These are phyloP conservation scores for Cyphomyrus discorhynchus DNA, from an alignment of 2,113 vertebrate species.

Conservation along the genomic window DNA sequence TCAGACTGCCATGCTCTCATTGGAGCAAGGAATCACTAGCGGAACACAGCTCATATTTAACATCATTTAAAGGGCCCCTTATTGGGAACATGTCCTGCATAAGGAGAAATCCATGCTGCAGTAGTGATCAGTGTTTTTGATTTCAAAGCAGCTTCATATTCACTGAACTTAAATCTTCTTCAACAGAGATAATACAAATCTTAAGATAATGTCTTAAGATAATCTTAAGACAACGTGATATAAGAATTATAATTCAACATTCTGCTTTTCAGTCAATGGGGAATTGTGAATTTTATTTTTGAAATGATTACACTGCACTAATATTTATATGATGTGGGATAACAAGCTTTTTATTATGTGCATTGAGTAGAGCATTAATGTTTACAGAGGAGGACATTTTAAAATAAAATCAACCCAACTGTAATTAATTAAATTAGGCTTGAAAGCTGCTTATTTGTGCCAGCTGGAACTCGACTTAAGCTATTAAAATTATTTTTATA, in stretches of 20 bases:
- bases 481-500: neutral
- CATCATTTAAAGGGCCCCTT: neutral
- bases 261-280: neutral
- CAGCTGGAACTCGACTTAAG: neutral
- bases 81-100: neutral
- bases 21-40: neutral
- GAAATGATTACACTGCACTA: neutral
- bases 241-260: neutral
- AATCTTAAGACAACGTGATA: neutral
- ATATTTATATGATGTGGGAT: neutral
- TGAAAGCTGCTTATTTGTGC: neutral
- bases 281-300: neutral
- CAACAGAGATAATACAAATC: neutral
- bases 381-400: neutral
- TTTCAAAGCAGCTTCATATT: neutral
- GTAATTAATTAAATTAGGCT: neutral
- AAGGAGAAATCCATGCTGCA: neutral
- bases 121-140: neutral
- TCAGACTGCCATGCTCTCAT: neutral
- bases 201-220: neutral
- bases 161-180: neutral
- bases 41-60: neutral
- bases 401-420: neutral
- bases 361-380: neutral
- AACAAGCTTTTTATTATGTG: neutral